Percentiles rank a stretch among this genome's conserved stretches.
Evolutionary conservation across 2,113 vertebrate genomes (phyloP).

Genomic region (Amblyopsis rosae): DNA sequence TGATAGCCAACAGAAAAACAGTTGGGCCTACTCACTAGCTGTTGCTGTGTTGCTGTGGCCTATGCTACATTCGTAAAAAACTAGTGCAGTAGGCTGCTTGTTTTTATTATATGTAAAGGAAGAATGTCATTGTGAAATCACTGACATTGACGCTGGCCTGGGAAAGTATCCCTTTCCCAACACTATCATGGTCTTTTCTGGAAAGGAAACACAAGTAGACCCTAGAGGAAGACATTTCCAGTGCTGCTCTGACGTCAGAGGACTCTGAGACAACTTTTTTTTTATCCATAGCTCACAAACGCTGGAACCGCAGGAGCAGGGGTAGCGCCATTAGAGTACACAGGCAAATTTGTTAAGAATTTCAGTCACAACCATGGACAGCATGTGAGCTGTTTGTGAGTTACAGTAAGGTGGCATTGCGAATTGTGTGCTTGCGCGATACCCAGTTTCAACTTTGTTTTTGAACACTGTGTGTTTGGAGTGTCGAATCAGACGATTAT

Average conservation of each 20-base stretch:
- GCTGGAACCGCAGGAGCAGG: not conserved
- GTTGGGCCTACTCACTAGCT: no score
- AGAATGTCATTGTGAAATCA: no score
- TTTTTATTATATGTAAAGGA: not conserved
- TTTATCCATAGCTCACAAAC: conserved; percentile 58
- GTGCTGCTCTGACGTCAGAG: conserved; percentile 39
- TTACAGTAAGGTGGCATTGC: no score
- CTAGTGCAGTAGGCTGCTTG: not conserved
- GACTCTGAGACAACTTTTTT: conserved; percentile 41
- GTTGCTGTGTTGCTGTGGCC: not conserved
- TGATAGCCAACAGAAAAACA: no score
- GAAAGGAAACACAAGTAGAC: conserved; percentile 52
- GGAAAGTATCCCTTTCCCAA: conserved; percentile 38
- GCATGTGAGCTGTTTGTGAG: no score
- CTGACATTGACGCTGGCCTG: not conserved
- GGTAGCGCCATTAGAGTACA: no score
- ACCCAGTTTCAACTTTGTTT: no score
- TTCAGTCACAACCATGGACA: no score
- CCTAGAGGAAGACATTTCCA: conserved; percentile 38
- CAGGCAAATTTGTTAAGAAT: no score
- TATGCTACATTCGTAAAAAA: no score
- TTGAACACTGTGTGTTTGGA: not conserved
- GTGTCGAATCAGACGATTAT: not conserved
- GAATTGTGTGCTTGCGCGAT: no score
- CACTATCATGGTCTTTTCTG: conserved; percentile 59